Conservation (phyloP, 2,797 vertebrate genomes). For the Smutsia temminckii region DNA sequence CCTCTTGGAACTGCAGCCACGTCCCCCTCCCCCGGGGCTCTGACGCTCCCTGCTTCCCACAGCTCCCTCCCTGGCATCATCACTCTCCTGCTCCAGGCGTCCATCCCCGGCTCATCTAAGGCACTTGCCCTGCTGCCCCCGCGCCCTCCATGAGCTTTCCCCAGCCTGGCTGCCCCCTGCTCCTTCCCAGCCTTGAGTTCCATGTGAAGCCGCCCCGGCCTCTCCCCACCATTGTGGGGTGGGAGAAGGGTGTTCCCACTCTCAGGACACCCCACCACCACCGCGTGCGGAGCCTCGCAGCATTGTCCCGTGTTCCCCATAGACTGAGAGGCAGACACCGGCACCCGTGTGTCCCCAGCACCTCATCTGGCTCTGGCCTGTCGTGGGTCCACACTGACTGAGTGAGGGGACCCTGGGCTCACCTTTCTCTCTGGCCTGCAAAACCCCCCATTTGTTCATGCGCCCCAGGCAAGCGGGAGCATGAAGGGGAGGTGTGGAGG, state of each 20-base stretch:
- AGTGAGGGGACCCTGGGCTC: too few relatives aligned
- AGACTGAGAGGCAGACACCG: neutral
- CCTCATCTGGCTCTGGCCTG: neutral
- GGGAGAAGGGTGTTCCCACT: neutral
- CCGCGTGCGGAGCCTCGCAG: fast-evolving
- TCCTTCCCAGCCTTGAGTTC: neutral
- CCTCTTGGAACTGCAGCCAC: neutral
- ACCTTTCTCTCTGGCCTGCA: neutral
- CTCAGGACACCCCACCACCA: neutral
- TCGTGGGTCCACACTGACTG: neutral
- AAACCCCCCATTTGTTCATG: fast-evolving
- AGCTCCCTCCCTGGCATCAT: neutral
- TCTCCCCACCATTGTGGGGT: neutral
- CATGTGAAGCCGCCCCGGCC: neutral
- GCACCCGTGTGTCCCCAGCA: neutral
- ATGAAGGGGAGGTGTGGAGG: neutral
- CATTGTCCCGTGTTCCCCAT: fast-evolving
- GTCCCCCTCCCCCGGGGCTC: neutral
- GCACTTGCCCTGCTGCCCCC: neutral
- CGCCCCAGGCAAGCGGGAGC: fast-evolving
- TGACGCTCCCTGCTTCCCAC: neutral
- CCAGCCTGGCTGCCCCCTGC: neutral
- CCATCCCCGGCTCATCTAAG: neutral
- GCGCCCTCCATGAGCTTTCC: neutral
- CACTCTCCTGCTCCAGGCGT: too few relatives aligned